Conservation (phyloP, 2,888 invertebrate species). For the Cryptophagus acutangulus region DNA sequence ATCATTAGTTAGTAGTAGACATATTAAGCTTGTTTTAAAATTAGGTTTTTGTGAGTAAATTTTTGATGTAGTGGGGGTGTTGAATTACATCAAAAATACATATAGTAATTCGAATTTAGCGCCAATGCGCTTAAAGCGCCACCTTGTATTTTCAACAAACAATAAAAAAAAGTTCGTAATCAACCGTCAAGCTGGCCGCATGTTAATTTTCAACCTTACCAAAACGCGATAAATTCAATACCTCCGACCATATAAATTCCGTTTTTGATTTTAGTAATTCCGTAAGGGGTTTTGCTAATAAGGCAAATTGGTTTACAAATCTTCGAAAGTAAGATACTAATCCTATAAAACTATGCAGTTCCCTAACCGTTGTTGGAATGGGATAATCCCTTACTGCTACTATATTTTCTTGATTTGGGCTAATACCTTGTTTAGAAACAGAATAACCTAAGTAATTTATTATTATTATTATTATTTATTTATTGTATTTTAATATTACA, state of each 20-base stretch:
- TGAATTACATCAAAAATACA: too few species aligned
- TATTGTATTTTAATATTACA: too few species aligned
- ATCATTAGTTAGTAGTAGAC: conserved; percentile 7
- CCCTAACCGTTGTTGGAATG: conserved; percentile 20
- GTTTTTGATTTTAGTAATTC: conserved; percentile 23
- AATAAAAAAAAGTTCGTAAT: too few species aligned
- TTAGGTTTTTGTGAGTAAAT: conserved; percentile 8
- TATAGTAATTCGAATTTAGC: too few species aligned
- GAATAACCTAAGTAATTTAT: conserved; percentile 6
- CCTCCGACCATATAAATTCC: conserved; percentile 19
- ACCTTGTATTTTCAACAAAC: too few species aligned
- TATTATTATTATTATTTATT: too few species aligned
- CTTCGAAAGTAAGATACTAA: conserved; percentile 33
- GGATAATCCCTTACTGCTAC: conserved; percentile 25
- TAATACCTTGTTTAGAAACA: not conserved
- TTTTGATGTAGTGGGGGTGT: conserved; percentile 12
- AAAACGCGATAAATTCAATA: too few species aligned
- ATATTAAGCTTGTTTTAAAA: conserved; percentile 10
- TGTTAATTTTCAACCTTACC: too few species aligned
- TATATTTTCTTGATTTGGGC: not conserved
- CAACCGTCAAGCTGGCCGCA: too few species aligned
- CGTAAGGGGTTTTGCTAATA: conserved; percentile 26
- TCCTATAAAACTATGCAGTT: conserved; percentile 32
- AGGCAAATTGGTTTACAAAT: conserved; percentile 23
- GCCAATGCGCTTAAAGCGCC: too few species aligned